Conservation (phyloP, 92 coral and sea anemone genomes). For the Paramuricea clavata region DNA sequence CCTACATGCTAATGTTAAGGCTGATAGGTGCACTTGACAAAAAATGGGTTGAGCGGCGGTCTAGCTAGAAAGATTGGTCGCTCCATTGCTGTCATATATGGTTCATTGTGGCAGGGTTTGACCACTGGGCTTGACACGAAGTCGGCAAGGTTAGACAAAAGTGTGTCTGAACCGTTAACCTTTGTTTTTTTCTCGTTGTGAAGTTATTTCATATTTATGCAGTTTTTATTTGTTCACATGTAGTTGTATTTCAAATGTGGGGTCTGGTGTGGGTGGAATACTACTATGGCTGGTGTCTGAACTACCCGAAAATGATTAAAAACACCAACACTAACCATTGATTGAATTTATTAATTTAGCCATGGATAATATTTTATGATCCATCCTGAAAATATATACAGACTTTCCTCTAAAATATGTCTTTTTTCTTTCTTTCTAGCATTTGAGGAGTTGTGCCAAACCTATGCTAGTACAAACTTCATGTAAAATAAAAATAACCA, state of each 20-base stretch:
- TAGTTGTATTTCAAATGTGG: neutral
- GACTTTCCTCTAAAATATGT: neutral
- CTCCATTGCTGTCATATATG: neutral
- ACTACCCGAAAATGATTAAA: too few species aligned
- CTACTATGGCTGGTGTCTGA: neutral
- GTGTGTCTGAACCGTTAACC: slow-evolving; percentile 40
- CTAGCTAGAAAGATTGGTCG: neutral
- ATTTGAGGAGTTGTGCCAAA: neutral
- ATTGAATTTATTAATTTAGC: neutral
- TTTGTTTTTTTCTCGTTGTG: neutral
- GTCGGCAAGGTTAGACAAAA: slow-evolving; percentile 35
- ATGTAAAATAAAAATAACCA: too few species aligned
- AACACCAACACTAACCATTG: neutral
- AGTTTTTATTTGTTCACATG: neutral
- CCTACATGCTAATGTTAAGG: slow-evolving; percentile 18
- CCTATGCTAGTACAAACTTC: neutral
- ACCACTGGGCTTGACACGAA: neutral
- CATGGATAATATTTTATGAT: too few species aligned
- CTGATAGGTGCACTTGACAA: slow-evolving; percentile 8
- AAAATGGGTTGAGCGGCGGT: neutral
- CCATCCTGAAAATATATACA: too few species aligned
- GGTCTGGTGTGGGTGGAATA: neutral
- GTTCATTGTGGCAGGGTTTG: neutral
- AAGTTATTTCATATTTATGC: neutral
- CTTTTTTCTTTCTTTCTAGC: neutral